These are phyloP conservation scores for Anarsia innoxiella DNA, from an alignment of 2,888 invertebrate genomes.

Conservation along the genomic window DNA sequence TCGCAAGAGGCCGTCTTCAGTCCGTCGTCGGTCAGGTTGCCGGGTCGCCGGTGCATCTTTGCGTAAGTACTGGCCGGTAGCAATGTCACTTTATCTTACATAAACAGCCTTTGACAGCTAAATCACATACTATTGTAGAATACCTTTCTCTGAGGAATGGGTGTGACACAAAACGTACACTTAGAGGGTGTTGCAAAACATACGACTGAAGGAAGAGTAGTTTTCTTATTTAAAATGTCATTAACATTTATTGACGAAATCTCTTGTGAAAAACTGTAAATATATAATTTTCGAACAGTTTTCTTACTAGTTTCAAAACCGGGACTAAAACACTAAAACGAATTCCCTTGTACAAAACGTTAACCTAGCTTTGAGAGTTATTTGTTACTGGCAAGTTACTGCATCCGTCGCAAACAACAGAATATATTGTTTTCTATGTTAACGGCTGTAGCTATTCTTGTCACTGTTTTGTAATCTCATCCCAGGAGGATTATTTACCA, in stretches of 20 bases:
- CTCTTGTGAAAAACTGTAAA: not conserved
- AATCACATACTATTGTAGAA: constrained; percentile 18
- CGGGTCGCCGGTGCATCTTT: constrained; percentile 44
- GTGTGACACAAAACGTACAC: constrained; percentile 2
- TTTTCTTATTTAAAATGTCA: too few species aligned
- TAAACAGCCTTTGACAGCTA: constrained; percentile 35
- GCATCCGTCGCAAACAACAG: constrained; percentile 25
- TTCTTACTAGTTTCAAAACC: not conserved
- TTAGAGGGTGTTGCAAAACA: constrained; percentile 9
- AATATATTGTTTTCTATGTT: constrained; percentile 31
- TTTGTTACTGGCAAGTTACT: constrained; percentile 25
- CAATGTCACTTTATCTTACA: constrained; percentile 51
- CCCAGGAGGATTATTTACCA: too few species aligned
- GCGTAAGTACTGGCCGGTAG: constrained; percentile 36
- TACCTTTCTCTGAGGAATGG: constrained; percentile 15
- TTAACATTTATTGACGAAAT: too few species aligned
- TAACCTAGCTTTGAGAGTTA: constrained; percentile 41
- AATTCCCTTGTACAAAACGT: constrained; percentile 46
- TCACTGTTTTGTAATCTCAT: constrained; percentile 26
- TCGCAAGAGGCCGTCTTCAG: constrained; percentile 37
- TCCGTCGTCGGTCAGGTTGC: too few species aligned
- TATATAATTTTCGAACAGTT: not conserved
- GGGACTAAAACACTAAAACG: constrained; percentile 33
- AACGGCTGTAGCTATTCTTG: constrained; percentile 33
- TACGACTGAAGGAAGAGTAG: constrained; percentile 4